Base-by-base conservation (phyloP, 2,888 invertebrate genomes). In the Sclerodermus sp. region DNA sequence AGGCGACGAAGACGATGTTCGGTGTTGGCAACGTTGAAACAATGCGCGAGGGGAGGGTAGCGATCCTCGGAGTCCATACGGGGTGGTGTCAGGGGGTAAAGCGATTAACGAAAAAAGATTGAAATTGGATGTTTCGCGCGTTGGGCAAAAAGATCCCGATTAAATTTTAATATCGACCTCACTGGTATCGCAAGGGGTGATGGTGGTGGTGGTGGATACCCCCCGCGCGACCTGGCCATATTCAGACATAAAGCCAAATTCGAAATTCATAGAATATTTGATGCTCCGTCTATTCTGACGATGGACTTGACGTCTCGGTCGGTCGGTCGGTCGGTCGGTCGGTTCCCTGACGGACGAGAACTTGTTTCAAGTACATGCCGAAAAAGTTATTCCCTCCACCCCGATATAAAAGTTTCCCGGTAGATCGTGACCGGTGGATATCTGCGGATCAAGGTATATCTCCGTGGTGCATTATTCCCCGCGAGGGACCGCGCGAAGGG, bases 231-330 rank as follows among this genome's bases (percentile, higher is more conserved):
- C n/a, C n/a, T n/a, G 23, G 8, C 23, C 8, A 23, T 23, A 23
- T 23, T 23, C 23, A 8, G 23, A 23, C 23, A 23, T 23, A 23
- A 23, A 63, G 52, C 56, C 58, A 62, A 13, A 56, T 65, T 70
- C 64, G 59, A 62, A 69, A 71, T 71, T 71, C 66, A 71, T 69
- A 66, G 69, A 73, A 73, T 71, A 71, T 70, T 72, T 69, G 66
- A 70, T 72, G 57, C 6, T 41, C 41, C 30, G 42, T n/a, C 13
- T 34, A 49, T 47, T 45, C 51, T 42, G 30, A n/a, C 60, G 60
- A 55, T 58, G 58, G 53, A 59, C 64, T 56, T 49, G 55, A 52
- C 56, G 55, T 39, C n/a, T 13, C 57, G 51, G 45, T 48, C 42
- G 23, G 45, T 32, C 18, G 17, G 42, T 31, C 6, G 30, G 30